These are phyloP conservation scores for Aporophyla nigra DNA, from an alignment of 2,888 invertebrate genomes.

Conservation along the genomic window DNA sequence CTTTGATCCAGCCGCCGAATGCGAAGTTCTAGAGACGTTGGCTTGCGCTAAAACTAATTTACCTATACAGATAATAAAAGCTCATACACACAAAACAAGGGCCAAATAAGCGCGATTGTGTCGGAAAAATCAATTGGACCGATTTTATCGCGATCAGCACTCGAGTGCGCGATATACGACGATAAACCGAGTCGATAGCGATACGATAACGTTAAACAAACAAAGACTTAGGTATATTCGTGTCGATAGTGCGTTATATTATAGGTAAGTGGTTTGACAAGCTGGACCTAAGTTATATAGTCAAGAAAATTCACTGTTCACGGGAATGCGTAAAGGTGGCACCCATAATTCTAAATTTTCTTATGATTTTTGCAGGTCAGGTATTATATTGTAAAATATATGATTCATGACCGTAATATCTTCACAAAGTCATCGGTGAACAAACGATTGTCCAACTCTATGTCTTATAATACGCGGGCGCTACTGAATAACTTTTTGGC, in stretches of 20 bases:
- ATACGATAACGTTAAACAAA: conserved; percentile 64
- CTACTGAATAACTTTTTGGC: too few species aligned
- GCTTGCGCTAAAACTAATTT: conserved; percentile 51
- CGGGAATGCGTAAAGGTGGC: too few species aligned
- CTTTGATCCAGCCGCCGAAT: conserved; percentile 10
- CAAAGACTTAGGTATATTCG: conserved; percentile 63
- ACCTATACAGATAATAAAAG: conserved; percentile 56
- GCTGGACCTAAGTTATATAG: not conserved
- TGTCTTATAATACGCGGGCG: too few species aligned
- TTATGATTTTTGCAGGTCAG: too few species aligned
- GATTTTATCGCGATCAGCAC: conserved; percentile 85
- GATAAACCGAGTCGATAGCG: conserved; percentile 75
- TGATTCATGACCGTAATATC: too few species aligned
- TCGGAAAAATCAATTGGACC: conserved; percentile 87
- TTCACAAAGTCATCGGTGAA: too few species aligned
- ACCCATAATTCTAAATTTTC: too few species aligned
- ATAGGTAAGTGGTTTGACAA: conserved; percentile 14
- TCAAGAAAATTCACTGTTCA: not conserved
- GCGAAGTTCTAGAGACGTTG: not conserved
- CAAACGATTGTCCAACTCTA: too few species aligned
- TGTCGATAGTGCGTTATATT: conserved; percentile 50
- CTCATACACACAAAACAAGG: conserved; percentile 65
- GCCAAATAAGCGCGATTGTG: conserved; percentile 72
- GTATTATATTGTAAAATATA: too few species aligned
- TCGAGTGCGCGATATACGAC: conserved; percentile 76